Evolutionary conservation across 2,113 vertebrate genomes (phyloP), one percentile per base, ranked within the genome.

Genomic region (Amazona vittata): DNA sequence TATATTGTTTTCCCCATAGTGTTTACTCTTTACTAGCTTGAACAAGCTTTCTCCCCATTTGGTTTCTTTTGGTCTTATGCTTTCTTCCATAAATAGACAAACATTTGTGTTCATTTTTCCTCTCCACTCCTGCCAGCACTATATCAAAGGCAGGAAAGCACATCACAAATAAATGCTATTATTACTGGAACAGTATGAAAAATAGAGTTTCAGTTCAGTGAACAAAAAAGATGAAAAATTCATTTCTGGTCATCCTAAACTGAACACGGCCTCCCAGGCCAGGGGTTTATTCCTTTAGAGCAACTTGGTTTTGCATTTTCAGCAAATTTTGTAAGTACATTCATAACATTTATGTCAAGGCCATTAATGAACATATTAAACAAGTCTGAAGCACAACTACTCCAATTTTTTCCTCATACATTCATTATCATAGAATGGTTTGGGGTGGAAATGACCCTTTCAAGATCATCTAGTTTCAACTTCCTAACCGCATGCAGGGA

Each of bases 341-440:
- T 65, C 29, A 0, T 89, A 93, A 91, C 65, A 85, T 50, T 96
- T 90, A 90, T 83, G 70, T 80, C 81, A 87, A 93, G 67, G 78
- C 41, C 57, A 49, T 94, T 90, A 96, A 91, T 8, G 15, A 89
- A 90, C 87, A 87, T 41, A 93, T 96, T 90, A 87, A 96, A 70
- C 25, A 80, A 86, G 39, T 53, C 35, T 81, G 47, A 84, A 71
- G 22, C 46, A 52, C 46, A 78, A 35, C 37, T 37, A 71, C 28
- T 88, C 35, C 0, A 2, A 15, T 21, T 87, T 90, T 86, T 71
- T 81, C 41, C 53, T 44, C 24, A 83, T 63, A 69, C 19, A 2
- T 74, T 75, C 19, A 2, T 74, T 75, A 67, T 3, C 31, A 43
- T 9, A 62, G 49, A 62, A 89, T 3, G 2, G 15, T 39, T 81